These are phyloP conservation scores for Plagodis pulveraria DNA, from an alignment of 2,888 invertebrate species.

Conservation along the genomic window DNA sequence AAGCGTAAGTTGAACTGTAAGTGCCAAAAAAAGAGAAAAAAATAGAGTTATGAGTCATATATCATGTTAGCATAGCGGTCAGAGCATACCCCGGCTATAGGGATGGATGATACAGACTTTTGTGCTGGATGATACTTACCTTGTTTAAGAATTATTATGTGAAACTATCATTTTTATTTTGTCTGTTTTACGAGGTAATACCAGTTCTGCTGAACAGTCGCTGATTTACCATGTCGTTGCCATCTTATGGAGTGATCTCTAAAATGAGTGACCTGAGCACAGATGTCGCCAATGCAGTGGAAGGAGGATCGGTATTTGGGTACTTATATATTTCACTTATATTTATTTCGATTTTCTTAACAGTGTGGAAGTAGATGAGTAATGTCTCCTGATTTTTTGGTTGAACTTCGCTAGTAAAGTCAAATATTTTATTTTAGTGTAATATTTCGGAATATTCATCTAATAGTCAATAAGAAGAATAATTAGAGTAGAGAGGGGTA, in stretches of 20 bases:
- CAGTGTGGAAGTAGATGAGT: not conserved
- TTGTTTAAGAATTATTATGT: no score
- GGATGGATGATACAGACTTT: no score
- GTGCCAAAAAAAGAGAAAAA: no score
- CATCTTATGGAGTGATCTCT: not conserved
- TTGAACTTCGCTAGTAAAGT: not conserved
- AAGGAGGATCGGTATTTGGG: conserved; percentile 23
- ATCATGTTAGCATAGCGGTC: no score
- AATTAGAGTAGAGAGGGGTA: no score
- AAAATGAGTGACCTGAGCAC: conserved; percentile 16
- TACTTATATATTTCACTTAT: conserved; percentile 4
- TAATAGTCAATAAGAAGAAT: no score
- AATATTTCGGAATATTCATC: not conserved
- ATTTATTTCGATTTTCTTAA: not conserved
- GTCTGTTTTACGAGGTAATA: not conserved
- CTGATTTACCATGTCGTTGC: not conserved
- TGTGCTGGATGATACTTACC: no score
- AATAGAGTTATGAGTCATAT: no score
- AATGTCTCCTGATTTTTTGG: not conserved
- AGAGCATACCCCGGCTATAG: no score
- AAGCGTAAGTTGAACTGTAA: no score
- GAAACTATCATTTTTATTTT: not conserved
- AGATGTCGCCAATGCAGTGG: conserved; percentile 17
- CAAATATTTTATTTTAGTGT: no score
- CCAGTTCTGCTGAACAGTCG: not conserved